phyloP scores from a whole-genome alignment of 2,113 vertebrate genomes.

The Athene cunicularia region DNA sequence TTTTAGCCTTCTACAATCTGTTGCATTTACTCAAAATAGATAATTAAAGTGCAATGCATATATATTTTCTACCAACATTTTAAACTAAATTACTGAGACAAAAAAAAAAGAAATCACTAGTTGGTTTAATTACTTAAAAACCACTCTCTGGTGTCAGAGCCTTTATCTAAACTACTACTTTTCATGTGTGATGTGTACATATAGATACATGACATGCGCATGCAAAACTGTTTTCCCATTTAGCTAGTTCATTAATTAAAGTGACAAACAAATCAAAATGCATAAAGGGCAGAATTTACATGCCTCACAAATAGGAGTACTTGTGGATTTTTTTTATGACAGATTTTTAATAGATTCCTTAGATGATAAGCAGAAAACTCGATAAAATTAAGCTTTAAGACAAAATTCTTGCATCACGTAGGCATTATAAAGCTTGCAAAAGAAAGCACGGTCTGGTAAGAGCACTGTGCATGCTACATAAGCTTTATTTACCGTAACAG shows the following conservation, averaged over 20 bases:
- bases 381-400: not conserved
- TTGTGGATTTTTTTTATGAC: not conserved
- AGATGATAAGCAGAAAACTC: not conserved
- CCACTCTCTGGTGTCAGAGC: not conserved
- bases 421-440: not conserved
- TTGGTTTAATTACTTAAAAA: not conserved
- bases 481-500: not conserved
- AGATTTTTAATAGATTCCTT: not conserved
- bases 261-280: not conserved
- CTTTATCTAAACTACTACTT: not conserved
- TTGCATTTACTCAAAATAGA: not conserved
- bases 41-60: not conserved
- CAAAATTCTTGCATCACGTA: not conserved
- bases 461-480: accelerated
- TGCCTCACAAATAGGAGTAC: not conserved
- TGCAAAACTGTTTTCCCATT: not conserved
- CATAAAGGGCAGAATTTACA: not conserved
- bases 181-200: not conserved
- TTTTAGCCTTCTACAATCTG: not conserved
- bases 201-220: not conserved
- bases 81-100: not conserved
- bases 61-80: not conserved
- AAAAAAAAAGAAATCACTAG: not conserved
- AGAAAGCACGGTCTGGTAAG: not conserved
- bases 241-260: not conserved